Percentiles rank a stretch among this genome's conserved stretches.
Evolutionary conservation across 1,140 invertebrate genomes (phyloP).

Genomic region (Megalopta genalis): DNA sequence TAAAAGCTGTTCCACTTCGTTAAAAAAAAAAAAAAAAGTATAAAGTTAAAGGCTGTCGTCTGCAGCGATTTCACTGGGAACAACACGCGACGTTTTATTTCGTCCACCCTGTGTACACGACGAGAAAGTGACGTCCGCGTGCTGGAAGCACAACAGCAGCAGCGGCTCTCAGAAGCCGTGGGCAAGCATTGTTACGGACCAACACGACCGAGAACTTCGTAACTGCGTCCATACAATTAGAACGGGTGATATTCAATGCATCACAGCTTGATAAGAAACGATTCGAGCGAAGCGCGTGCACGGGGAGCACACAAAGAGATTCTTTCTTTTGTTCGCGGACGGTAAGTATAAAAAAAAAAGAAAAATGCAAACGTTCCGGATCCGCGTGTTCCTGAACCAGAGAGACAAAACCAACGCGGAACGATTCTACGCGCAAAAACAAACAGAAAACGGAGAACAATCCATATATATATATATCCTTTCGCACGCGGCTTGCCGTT

Average conservation of each 20-base stretch:
- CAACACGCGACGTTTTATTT: no score
- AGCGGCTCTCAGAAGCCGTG: not conserved
- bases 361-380: no score
- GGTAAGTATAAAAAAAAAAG: not conserved
- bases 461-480: no score
- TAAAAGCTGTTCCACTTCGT: no score
- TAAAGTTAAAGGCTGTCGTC: no score
- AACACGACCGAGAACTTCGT: not conserved
- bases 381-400: not conserved
- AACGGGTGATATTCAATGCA: not conserved
- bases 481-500: no score
- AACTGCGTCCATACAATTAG: not conserved
- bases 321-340: not conserved
- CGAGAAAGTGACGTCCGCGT: conserved; percentile 14
- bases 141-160: not conserved
- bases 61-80: no score
- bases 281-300: not conserved
- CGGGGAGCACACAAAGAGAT: not conserved
- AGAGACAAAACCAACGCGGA: no score
- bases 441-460: not conserved
- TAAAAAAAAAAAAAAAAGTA: no score
- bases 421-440: not conserved
- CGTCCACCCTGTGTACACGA: not conserved
- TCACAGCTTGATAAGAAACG: conserved; percentile 3
- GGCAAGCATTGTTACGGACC: not conserved